Evolutionary conservation across 2,888 invertebrate species (phyloP), one percentile per base, ranked within the genome.

Genomic region (Plagodis pulveraria): DNA sequence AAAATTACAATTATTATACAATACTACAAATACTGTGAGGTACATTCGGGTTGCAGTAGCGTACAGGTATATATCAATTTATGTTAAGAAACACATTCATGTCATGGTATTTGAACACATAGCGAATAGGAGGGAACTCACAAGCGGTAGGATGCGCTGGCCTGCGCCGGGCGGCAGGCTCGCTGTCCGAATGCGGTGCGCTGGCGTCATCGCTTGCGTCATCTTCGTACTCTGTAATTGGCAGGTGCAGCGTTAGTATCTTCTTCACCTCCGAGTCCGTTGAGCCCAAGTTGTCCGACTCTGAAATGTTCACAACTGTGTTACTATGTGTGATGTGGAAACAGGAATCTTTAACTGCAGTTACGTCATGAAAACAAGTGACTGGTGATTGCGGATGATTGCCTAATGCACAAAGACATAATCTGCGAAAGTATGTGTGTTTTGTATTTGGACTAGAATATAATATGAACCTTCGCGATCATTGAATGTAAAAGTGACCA

Each of bases 221-320:
- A 86, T 97, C 97, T 94, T 97, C 97, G 94, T 97, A 97, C 94
- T 97, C 97, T 95, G 96, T 96, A 96, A 97, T 97, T 94, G 97
- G 96, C 94, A 97, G 96, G 95, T 97, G 97, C 93, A 97, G 96
- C 89, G 96, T 96, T 95, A 97, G 91, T 95, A 97, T 97, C 95
- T 97, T 96, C 96, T 96, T 96, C 94, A 97, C 96, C 95, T 97
- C 97, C 93, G 97, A 97, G 95, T 97, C 97, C 94, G 97, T 97
- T 88, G 97, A 97, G 93, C 97, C 97, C 95, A 97, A 95, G 96
- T 97, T 97, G 96, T 97, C 97, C 93, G 96, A 96, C 94, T 98
- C 96, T 96, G 96, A 94, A 94, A 52, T 22, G 34, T 11, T 41
- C 5, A 42, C 41, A 11, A 33, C 12, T 5, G 57, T 11, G 58